Percentiles rank a stretch among this genome's conserved stretches.
Conservation (phyloP, 2,113 vertebrate genomes). For the Paedocypris sp. region DNA sequence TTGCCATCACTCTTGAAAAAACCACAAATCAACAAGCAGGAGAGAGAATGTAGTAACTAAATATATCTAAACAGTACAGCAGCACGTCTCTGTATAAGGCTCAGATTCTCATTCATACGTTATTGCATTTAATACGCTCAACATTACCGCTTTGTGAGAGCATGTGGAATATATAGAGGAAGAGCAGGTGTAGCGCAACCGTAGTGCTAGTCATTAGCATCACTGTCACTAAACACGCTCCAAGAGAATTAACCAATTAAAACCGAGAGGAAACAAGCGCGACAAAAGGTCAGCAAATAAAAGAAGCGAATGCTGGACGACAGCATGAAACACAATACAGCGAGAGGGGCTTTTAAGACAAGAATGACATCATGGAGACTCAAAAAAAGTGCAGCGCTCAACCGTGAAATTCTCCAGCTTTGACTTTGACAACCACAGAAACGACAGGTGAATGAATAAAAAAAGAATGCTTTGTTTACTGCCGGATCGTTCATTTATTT, state of each 20-base stretch:
- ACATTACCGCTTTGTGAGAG: constrained; percentile 22
- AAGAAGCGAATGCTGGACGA: background rate
- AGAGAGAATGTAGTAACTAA: constrained; percentile 23
- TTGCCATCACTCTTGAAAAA: constrained; percentile 1
- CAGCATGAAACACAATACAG: constrained; percentile 26
- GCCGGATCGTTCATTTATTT: constrained; percentile 2
- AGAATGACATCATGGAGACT: constrained; percentile 35
- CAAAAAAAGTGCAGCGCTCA: constrained; percentile 35
- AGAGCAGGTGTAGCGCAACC: constrained; percentile 32
- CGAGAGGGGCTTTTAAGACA: constrained; percentile 19
- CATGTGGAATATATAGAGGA: background rate
- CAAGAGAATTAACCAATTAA: constrained; percentile 13
- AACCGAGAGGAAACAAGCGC: constrained; percentile 1
- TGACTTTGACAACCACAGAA: constrained; percentile 27
- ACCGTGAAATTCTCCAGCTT: constrained; percentile 26
- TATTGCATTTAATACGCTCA: constrained; percentile 36
- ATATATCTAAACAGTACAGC: background rate
- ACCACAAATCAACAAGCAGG: constrained; percentile 15
- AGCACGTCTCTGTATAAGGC: background rate
- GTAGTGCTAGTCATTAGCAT: background rate
- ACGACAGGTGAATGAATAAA: constrained; percentile 7
- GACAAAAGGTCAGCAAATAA: background rate
- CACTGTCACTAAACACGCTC: constrained; percentile 15
- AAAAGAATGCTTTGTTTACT: too few species aligned
- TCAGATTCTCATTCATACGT: constrained; percentile 25